A percentile compares a stretch with the other conserved stretches of the same genome.
These are phyloP conservation scores for Cephus pygmeus DNA, from an alignment of 2,888 invertebrate species.

Conservation along the genomic window DNA sequence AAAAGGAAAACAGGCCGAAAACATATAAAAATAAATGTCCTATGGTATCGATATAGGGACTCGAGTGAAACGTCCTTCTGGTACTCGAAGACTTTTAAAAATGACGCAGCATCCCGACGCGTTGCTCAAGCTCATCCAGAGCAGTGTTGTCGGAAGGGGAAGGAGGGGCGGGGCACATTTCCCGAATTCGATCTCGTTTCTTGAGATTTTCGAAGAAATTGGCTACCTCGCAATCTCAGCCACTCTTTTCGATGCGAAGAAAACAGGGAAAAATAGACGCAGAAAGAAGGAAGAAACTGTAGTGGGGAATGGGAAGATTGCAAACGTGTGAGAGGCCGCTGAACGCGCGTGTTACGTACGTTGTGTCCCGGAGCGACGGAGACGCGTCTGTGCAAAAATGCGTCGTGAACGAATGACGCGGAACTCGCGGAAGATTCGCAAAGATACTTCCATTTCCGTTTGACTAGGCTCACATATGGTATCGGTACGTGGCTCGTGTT, in stretches of 20 bases:
- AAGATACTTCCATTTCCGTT: conserved; percentile 52
- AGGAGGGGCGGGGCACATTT: not conserved
- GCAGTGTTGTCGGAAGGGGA: not conserved
- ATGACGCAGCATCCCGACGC: conserved; percentile 7
- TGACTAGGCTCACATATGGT: conserved; percentile 50
- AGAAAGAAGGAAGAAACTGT: not conserved
- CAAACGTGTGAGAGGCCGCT: not conserved
- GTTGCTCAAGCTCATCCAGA: conserved; percentile 4
- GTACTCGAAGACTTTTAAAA: not conserved
- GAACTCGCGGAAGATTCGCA: conserved; percentile 42
- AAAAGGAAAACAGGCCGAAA: not conserved
- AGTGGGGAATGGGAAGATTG: not conserved
- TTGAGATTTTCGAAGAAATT: not conserved
- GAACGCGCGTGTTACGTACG: not conserved
- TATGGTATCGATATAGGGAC: not conserved
- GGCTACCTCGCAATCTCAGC: conserved; percentile 22
- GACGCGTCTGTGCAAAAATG: not conserved
- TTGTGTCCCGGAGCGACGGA: not conserved
- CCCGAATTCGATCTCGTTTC: not conserved
- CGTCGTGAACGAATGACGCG: not conserved
- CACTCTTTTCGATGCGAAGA: conserved; percentile 4
- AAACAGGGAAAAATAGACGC: conserved; percentile 2
- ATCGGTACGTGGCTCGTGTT: conserved; percentile 31
- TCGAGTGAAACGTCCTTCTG: not conserved
- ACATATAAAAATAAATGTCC: not conserved